Percentiles rank a stretch among this genome's conserved stretches.
Conservation (phyloP, 2,113 vertebrate species). For the Eidolon helvum region DNA sequence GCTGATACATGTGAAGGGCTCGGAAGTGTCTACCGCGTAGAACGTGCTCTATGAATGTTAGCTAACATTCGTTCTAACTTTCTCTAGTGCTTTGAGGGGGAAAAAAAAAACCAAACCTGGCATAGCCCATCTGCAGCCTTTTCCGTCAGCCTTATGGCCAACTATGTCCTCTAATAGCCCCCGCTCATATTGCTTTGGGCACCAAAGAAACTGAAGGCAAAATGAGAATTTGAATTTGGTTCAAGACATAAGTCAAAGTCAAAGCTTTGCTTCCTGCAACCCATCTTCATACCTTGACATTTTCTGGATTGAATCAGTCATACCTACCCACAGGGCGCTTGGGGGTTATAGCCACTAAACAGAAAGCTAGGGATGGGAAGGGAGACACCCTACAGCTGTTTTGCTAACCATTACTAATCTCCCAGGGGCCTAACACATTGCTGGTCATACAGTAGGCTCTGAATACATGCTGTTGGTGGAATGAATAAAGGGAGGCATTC, state of each 20-base stretch:
- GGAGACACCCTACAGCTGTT: not conserved
- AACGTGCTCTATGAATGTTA: not conserved
- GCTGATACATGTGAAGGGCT: not conserved
- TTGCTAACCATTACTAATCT: not conserved
- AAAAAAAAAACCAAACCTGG: not conserved
- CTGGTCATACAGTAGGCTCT: not conserved
- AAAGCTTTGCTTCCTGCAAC: not conserved
- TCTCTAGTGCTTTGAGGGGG: not conserved
- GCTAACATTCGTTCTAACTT: not conserved
- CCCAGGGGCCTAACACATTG: not conserved
- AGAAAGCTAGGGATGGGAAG: not conserved
- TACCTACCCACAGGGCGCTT: not conserved
- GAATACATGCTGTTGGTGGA: not conserved
- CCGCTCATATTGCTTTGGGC: not conserved
- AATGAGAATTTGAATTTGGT: not conserved
- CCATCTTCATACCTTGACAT: not conserved
- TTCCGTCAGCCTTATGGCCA: not conserved
- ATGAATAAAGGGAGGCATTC: conserved; percentile 12
- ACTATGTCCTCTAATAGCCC: too few species aligned
- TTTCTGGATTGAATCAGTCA: not conserved
- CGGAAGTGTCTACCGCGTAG: not conserved
- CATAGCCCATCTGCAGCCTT: not conserved
- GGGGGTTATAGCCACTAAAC: not conserved
- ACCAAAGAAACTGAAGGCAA: conserved; percentile 4
- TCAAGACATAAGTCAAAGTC: not conserved